phyloP scores from a whole-genome alignment of 2,113 vertebrate species.

The Petaurus breviceps region DNA sequence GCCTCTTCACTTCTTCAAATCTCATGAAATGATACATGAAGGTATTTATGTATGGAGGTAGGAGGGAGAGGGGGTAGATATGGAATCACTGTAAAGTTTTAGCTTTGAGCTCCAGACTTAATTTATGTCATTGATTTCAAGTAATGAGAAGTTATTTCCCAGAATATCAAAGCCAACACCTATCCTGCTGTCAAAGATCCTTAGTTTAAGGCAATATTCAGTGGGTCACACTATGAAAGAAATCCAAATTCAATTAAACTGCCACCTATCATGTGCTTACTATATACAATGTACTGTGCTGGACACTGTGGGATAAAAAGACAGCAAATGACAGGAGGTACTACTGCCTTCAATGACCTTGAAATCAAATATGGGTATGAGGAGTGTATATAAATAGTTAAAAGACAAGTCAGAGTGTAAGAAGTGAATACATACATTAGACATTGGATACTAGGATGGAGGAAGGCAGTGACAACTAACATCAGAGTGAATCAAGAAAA shows the following conservation, averaged over 20 bases:
- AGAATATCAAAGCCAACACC: background rate
- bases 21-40: background rate
- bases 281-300: background rate
- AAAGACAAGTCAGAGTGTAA: background rate
- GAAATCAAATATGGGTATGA: background rate
- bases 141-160: background rate
- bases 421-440: background rate
- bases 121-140: background rate
- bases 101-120: background rate
- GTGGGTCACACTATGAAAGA: slow-evolving; percentile 8
- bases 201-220: slow-evolving; percentile 35
- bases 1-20: background rate
- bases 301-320: background rate
- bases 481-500: background rate
- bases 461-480: background rate
- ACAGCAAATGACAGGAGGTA: background rate
- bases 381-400: too few species aligned
- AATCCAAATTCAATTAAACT: slow-evolving; percentile 32
- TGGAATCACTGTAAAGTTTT: background rate
- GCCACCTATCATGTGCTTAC: background rate
- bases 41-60: background rate
- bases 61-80: background rate
- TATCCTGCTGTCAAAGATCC: background rate
- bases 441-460: background rate
- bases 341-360: background rate